phyloP scores from a whole-genome alignment of 2,888 invertebrate genomes.

The Lithophane socia region DNA sequence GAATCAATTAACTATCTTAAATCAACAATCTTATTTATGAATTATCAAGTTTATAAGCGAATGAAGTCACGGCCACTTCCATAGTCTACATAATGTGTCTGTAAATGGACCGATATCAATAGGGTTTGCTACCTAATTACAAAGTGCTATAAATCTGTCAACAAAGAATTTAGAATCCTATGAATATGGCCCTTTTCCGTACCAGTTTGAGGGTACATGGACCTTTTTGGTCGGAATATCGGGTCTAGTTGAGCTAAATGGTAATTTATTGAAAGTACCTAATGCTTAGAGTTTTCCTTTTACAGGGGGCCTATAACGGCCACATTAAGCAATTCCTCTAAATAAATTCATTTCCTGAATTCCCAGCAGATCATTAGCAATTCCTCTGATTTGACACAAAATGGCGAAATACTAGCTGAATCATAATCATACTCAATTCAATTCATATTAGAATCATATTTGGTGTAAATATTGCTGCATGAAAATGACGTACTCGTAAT shows the following conservation, averaged over 20 bases:
- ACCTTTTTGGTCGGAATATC: constrained; percentile 22
- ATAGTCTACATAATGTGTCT: neutral
- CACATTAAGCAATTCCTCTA: too few relatives aligned
- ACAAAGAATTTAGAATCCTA: constrained; percentile 25
- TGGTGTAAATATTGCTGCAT: too few relatives aligned
- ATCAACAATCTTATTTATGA: too few relatives aligned
- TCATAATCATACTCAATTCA: too few relatives aligned
- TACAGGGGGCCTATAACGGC: neutral
- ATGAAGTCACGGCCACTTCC: neutral
- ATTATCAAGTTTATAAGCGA: too few relatives aligned
- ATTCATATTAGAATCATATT: too few relatives aligned
- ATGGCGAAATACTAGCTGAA: too few relatives aligned
- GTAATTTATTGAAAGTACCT: constrained; percentile 21
- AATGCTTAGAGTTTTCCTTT: neutral
- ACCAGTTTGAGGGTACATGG: constrained; percentile 10
- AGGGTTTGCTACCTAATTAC: constrained; percentile 28
- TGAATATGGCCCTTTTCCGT: constrained; percentile 19
- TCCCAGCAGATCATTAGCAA: too few relatives aligned
- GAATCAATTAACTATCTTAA: too few relatives aligned
- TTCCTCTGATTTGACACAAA: too few relatives aligned
- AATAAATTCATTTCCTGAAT: too few relatives aligned
- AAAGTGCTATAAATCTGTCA: constrained; percentile 42
- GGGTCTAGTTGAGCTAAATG: constrained; percentile 11
- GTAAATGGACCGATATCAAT: constrained; percentile 23
- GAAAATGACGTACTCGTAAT: too few relatives aligned